These are phyloP conservation scores for Synanthedon tipuliformis DNA, from an alignment of 2,888 invertebrate genomes.

Conservation along the genomic window DNA sequence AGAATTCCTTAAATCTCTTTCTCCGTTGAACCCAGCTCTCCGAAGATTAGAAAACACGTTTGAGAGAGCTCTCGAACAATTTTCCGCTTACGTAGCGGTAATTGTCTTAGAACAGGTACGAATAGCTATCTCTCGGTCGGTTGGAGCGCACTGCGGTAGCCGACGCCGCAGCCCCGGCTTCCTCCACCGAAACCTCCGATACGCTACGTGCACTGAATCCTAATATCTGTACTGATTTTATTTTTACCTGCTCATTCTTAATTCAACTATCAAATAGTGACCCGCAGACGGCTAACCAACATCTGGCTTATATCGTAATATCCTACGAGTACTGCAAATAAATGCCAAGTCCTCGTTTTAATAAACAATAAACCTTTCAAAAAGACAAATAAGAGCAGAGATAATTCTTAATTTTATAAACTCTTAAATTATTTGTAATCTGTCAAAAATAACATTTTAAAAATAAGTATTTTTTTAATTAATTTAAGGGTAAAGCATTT, in stretches of 20 bases:
- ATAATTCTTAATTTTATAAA: no score
- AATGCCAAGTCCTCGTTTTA: no score
- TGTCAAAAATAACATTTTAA: no score
- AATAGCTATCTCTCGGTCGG: constrained; percentile 37
- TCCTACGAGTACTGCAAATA: no score
- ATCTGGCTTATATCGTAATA: no score
- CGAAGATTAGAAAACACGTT: constrained; percentile 62
- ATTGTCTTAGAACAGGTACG: constrained; percentile 61
- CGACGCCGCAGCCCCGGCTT: constrained; percentile 32
- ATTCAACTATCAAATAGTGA: constrained; percentile 61
- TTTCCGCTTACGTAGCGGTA: constrained; percentile 65
- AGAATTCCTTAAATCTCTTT: constrained; percentile 17
- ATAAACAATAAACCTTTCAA: no score
- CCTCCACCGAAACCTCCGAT: constrained; percentile 51
- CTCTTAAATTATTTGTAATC: no score
- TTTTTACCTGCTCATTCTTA: constrained; percentile 55
- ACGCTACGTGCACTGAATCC: constrained; percentile 59
- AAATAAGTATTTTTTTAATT: no score
- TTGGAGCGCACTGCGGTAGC: constrained; percentile 53
- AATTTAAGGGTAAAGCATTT: no score
- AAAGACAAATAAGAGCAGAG: no score
- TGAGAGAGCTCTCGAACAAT: constrained; percentile 53
- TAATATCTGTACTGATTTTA: constrained; percentile 64
- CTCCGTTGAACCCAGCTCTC: constrained; percentile 31
- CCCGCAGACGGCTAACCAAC: constrained; percentile 31